These are phyloP conservation scores for Notarius lentiginosus DNA, from an alignment of 2,113 vertebrate genomes.

Conservation along the genomic window DNA sequence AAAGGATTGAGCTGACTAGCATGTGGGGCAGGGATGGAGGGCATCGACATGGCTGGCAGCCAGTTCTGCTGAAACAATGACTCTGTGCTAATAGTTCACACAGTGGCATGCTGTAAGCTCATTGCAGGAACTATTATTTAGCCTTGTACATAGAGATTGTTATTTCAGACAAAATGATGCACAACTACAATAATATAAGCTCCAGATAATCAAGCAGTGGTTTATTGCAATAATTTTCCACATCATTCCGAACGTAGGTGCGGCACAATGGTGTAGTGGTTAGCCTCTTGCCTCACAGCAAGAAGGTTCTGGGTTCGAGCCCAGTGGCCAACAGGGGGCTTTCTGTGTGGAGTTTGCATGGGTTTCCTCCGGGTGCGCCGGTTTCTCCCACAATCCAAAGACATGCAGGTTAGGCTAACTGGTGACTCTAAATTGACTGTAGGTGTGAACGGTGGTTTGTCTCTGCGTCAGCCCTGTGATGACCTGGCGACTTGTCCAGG, in stretches of 20 bases:
- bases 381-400: no score
- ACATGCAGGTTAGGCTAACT: no score
- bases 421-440: no score
- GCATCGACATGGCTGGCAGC: constrained; percentile 37
- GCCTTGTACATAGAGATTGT: constrained; percentile 49
- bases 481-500: no score
- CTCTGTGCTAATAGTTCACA: constrained; percentile 38
- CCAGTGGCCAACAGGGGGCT: no score
- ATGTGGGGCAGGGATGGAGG: constrained; percentile 53
- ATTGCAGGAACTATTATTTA: constrained; percentile 40
- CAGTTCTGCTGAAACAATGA: constrained; percentile 36
- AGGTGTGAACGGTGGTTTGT: no score
- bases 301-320: no score
- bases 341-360: no score
- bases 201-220: not conserved
- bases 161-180: constrained; percentile 48
- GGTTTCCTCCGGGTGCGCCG: no score
- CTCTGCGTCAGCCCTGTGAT: no score
- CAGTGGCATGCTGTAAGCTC: constrained; percentile 41
- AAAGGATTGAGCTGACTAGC: constrained; percentile 40
- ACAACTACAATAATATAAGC: not conserved
- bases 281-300: no score
- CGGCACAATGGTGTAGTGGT: no score
- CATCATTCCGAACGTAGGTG: not conserved
- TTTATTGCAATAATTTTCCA: not conserved